Evolutionary conservation across 2,888 invertebrate species (phyloP).

Genomic region (Parnassius mnemosyne): DNA sequence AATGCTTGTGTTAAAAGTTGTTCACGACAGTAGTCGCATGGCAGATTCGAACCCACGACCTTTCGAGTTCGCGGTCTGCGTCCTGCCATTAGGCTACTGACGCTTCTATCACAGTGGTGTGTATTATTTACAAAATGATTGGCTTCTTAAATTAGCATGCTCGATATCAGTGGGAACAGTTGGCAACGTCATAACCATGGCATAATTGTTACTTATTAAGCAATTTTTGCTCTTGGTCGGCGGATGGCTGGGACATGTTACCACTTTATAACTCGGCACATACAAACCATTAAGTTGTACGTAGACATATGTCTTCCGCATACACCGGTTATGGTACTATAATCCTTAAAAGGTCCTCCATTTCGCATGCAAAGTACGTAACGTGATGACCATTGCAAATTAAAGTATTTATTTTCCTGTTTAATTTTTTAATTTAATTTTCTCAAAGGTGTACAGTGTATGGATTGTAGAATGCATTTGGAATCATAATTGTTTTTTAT

Average conservation of each 20-base stretch:
- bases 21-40: too few relatives aligned
- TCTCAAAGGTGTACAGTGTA: conserved; percentile 16
- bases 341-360: conserved; percentile 38
- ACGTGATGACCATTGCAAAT: conserved; percentile 35
- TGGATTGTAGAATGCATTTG: conserved; percentile 28
- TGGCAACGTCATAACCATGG: conserved; percentile 63
- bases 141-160: not conserved
- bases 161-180: conserved; percentile 38
- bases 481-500: conserved; percentile 27
- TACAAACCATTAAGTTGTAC: conserved; percentile 16
- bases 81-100: too few relatives aligned
- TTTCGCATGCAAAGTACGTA: conserved; percentile 42
- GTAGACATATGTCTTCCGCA: conserved; percentile 26
- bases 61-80: too few relatives aligned
- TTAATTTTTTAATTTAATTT: conserved; percentile 32
- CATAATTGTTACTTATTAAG: conserved; percentile 71
- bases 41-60: too few relatives aligned
- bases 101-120: too few relatives aligned
- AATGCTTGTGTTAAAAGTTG: too few relatives aligned
- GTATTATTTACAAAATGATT: too few relatives aligned
- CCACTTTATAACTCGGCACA: conserved; percentile 18
- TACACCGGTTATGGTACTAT: conserved; percentile 35
- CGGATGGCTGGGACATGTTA: conserved; percentile 42
- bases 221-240: conserved; percentile 61
- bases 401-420: conserved; percentile 37